Evolutionary conservation across 2,113 vertebrate genomes (phyloP), one percentile per base, ranked within the genome.

Genomic region (Cololabis saira): DNA sequence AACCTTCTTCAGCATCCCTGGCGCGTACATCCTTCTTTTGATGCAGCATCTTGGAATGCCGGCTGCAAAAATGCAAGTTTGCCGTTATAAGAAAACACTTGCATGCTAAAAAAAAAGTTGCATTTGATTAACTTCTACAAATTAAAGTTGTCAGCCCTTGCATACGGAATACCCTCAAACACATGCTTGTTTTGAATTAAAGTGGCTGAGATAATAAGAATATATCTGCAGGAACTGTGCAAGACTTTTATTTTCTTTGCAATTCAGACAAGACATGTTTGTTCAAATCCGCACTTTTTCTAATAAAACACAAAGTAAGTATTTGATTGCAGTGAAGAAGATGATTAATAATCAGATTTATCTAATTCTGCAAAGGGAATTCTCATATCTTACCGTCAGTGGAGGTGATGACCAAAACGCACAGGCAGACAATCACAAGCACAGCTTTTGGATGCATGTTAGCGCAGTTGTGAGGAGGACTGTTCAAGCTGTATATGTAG

Each of bases 41-140:
- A 88, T 0, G 21, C 93, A 94, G 70, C 93, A 94, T 0, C 16
- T 69, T 37, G 85, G 87, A 42, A 90, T 84, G 19, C 8, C 64
- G 41, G 74, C 90, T 89, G 49, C 21, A 11, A 22, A 30, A 45
- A 27, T 12, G 1, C 16, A 47, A 19, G n/a, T 5, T 27, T 27
- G 24, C 24, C 24, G 24, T 27, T 27, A 27, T 27, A 27, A 27
- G 24, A 27, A 27, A 27, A 27, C 24, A 27, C 24, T 27, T 27
- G 5, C 24, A 27, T 3, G 5, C 24, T 3, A 27, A 27, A 27
- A 27, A 27, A 27, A 27, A 27, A 27, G n/a, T n/a, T n/a, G n/a
- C n/a, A n/a, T n/a, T n/a, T n/a, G n/a, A n/a, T n/a, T n/a, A n/a
- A 27, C 24, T 27, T 27, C 3, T 27, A 27, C 24, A 27, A 27